These are phyloP conservation scores for Kryptopterus vitreolus DNA, from an alignment of 2,797 vertebrate species.

Conservation along the genomic window DNA sequence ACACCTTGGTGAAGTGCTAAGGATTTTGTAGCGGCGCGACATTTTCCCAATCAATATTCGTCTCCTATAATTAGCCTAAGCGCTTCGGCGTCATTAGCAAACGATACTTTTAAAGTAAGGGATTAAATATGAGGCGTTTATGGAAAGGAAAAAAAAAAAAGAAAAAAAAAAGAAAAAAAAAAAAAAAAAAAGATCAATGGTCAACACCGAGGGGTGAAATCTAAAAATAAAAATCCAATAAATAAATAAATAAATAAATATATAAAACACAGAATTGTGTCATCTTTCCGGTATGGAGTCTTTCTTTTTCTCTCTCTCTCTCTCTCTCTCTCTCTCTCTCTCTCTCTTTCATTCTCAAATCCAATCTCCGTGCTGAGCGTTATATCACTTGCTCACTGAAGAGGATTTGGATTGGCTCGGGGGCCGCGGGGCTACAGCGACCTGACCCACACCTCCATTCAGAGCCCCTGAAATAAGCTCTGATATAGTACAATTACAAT, in stretches of 20 bases:
- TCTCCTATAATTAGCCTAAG: background rate
- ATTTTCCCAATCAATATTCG: background rate
- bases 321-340: no score
- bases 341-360: background rate
- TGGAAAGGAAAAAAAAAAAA: no score
- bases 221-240: no score
- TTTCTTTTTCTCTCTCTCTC: no score
- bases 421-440: constrained; percentile 13
- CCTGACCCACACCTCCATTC: constrained; percentile 31
- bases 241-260: no score
- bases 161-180: no score
- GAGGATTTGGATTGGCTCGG: background rate
- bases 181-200: no score
- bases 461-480: constrained; percentile 24
- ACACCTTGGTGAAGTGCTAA: background rate
- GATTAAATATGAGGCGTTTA: background rate
- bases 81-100: background rate
- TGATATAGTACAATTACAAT: constrained; percentile 35
- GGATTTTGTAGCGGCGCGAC: no score
- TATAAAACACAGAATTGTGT: no score
- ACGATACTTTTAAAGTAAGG: background rate
- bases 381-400: background rate
- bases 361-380: background rate
- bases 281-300: no score
- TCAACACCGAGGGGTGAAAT: no score